phyloP scores from a whole-genome alignment of 2,888 invertebrate species.

The Epinotia bilunana region DNA sequence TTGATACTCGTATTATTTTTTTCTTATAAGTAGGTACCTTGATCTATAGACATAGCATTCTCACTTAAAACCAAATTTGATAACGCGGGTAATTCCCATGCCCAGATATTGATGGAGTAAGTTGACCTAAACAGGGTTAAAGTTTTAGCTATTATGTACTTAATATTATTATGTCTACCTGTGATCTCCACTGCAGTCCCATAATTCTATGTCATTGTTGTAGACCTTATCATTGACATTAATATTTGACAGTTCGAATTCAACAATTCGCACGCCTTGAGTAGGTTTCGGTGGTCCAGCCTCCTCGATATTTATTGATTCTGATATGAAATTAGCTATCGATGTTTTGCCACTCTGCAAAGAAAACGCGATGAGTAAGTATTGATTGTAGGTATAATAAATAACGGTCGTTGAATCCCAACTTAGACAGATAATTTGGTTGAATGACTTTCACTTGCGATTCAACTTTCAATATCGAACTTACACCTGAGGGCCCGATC shows the following conservation, averaged over 20 bases:
- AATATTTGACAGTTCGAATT: constrained; percentile 88
- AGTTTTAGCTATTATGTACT: too few relatives aligned
- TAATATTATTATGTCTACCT: constrained; percentile 76
- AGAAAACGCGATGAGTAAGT: constrained; percentile 40
- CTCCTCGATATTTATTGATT: constrained; percentile 86
- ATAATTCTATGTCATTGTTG: constrained; percentile 89
- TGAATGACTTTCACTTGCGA: neutral
- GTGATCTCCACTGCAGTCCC: constrained; percentile 92
- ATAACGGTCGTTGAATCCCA: too few relatives aligned
- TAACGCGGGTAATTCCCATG: too few relatives aligned
- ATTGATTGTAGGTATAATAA: too few relatives aligned
- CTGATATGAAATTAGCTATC: constrained; percentile 89
- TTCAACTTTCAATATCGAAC: constrained; percentile 45
- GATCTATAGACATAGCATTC: too few relatives aligned
- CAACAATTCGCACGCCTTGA: constrained; percentile 89
- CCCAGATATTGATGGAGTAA: too few relatives aligned
- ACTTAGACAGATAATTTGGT: neutral
- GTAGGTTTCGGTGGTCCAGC: constrained; percentile 87
- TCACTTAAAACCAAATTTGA: too few relatives aligned
- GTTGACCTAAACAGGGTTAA: too few relatives aligned
- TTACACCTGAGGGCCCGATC: constrained; percentile 84
- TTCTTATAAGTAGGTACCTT: too few relatives aligned
- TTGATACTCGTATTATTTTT: too few relatives aligned
- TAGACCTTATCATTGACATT: constrained; percentile 83
- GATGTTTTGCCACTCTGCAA: constrained; percentile 89